These are phyloP conservation scores for Hycleus cichorii DNA, from an alignment of 1,140 invertebrate genomes.

Conservation along the genomic window DNA sequence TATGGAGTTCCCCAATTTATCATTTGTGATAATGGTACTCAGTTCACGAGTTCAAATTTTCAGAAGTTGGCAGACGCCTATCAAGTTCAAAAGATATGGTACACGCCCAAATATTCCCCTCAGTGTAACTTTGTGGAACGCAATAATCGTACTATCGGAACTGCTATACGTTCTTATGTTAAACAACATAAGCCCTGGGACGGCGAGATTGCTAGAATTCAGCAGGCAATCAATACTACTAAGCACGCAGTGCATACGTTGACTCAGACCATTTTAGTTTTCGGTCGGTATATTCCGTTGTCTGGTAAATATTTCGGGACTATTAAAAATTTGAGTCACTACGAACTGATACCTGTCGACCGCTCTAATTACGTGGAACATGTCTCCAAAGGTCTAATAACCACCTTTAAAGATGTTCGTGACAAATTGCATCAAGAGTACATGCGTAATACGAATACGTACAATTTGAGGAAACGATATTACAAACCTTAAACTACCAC, in stretches of 20 bases:
- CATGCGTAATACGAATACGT: too few species aligned
- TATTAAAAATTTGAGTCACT: too few species aligned
- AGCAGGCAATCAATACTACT: not conserved
- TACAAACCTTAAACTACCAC: too few species aligned
- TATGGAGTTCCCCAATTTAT: constrained; percentile 11
- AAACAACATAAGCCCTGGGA: not conserved
- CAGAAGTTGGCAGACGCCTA: constrained; percentile 3
- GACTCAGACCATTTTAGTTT: too few species aligned
- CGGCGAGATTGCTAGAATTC: not conserved
- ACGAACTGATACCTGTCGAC: too few species aligned
- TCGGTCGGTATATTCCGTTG: too few species aligned
- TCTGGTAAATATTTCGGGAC: too few species aligned
- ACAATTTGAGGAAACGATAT: too few species aligned
- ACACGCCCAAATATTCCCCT: constrained; percentile 3
- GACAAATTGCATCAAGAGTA: too few species aligned
- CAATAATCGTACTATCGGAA: constrained; percentile 4
- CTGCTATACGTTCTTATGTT: not conserved
- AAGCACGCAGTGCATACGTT: not conserved
- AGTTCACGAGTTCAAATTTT: not conserved
- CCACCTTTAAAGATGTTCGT: too few species aligned
- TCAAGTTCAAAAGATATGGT: constrained; percentile 14
- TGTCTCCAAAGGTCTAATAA: too few species aligned
- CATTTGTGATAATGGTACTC: constrained; percentile 14
- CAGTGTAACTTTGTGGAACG: constrained; percentile 9
- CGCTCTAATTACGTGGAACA: too few species aligned